A percentile compares a stretch with the other conserved stretches of the same genome.
Conservation (phyloP, 2,113 vertebrate genomes). For the Taxidea taxus region DNA sequence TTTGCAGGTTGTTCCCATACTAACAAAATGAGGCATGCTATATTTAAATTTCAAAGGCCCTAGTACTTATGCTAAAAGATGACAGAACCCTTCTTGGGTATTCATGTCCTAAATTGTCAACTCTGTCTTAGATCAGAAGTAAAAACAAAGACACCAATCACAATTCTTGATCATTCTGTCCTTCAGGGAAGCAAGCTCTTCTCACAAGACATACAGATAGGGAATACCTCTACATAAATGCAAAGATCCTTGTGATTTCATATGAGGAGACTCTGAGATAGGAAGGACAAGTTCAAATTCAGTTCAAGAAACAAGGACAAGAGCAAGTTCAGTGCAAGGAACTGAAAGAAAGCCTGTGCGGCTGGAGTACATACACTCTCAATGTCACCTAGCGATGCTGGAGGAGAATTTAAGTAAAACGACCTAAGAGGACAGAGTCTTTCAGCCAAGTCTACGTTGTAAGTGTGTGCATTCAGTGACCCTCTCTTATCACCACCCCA, state of each 20-base stretch:
- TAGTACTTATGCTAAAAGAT: neutral
- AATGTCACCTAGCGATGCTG: neutral
- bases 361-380: neutral
- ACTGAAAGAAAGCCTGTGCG: neutral
- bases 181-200: neutral
- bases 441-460: neutral
- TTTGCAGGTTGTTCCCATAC: neutral
- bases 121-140: neutral
- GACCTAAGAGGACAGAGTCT: neutral
- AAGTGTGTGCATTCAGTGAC: neutral
- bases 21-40: neutral
- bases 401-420: neutral
- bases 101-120: neutral
- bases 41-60: neutral
- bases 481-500: neutral
- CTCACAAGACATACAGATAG: neutral
- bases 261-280: neutral
- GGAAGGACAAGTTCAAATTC: slow-evolving; percentile 12
- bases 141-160: neutral
- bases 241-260: neutral
- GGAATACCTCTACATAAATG: neutral
- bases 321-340: neutral
- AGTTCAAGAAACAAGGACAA: neutral
- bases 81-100: neutral
- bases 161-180: neutral